Conservation (phyloP, 2,888 invertebrate genomes). For the Neuroscelio doddi region DNA sequence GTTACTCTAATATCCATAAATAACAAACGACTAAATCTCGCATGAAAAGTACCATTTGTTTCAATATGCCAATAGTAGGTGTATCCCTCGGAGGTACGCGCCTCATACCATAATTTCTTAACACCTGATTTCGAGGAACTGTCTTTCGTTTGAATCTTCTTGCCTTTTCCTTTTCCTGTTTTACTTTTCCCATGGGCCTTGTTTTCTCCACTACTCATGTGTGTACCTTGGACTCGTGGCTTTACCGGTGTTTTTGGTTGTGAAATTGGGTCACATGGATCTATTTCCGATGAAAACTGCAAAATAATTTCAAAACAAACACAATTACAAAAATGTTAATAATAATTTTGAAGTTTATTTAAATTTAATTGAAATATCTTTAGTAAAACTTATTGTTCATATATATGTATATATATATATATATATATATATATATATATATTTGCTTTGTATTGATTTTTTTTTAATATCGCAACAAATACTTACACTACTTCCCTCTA, state of each 20-base stretch:
- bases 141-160: conserved; percentile 54
- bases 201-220: conserved; percentile 52
- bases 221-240: conserved; percentile 18
- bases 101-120: conserved; percentile 84
- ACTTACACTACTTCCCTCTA: conserved; percentile 41
- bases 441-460: no score
- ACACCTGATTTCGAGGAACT: conserved; percentile 46
- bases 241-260: conserved; percentile 42
- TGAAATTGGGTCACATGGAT: conserved; percentile 61
- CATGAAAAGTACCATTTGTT: conserved; percentile 79
- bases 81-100: conserved; percentile 82
- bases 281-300: conserved; percentile 57
- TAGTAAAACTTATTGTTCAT: no score
- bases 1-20: no score
- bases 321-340: no score
- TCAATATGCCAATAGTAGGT: conserved; percentile 90
- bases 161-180: conserved; percentile 59
- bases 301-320: conserved; percentile 3
- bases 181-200: conserved; percentile 56
- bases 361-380: no score
- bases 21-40: background rate
- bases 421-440: no score
- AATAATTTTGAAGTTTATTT: no score
- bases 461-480: background rate
- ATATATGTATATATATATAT: no score